phyloP scores from a whole-genome alignment of 2,888 invertebrate genomes.

The Drepanosiphum platanoidis region DNA sequence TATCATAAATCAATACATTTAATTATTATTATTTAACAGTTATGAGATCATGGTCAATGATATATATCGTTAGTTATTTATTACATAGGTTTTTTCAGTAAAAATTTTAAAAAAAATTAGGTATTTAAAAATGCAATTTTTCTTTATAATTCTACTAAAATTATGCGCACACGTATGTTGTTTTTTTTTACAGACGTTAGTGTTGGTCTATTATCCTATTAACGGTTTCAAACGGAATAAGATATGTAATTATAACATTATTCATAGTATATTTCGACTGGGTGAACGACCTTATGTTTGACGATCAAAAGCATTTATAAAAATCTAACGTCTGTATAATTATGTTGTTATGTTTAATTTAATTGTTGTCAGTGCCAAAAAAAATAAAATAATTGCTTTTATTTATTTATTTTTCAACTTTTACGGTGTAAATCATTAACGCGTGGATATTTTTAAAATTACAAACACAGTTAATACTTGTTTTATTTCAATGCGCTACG shows the following conservation, averaged over 20 bases:
- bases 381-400: background rate
- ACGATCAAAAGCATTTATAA: constrained; percentile 15
- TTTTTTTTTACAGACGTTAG: background rate
- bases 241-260: constrained; percentile 19
- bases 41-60: too few relatives aligned
- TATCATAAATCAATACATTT: too few relatives aligned
- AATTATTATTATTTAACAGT: too few relatives aligned
- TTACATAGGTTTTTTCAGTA: too few relatives aligned
- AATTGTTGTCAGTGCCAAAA: background rate
- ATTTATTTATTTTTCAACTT: background rate
- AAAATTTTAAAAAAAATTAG: too few relatives aligned
- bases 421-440: background rate
- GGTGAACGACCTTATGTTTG: constrained; percentile 4
- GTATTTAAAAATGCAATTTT: too few relatives aligned
- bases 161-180: constrained; percentile 5
- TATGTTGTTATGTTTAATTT: background rate
- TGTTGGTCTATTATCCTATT: background rate
- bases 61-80: too few relatives aligned
- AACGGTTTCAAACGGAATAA: constrained; percentile 23
- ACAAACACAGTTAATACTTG: too few relatives aligned
- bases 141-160: constrained; percentile 18
- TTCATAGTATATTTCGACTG: constrained; percentile 2
- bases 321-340: background rate
- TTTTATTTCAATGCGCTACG: background rate
- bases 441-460: background rate